phyloP scores from a whole-genome alignment of 2,113 vertebrate species.

The Eulemur rufifrons region DNA sequence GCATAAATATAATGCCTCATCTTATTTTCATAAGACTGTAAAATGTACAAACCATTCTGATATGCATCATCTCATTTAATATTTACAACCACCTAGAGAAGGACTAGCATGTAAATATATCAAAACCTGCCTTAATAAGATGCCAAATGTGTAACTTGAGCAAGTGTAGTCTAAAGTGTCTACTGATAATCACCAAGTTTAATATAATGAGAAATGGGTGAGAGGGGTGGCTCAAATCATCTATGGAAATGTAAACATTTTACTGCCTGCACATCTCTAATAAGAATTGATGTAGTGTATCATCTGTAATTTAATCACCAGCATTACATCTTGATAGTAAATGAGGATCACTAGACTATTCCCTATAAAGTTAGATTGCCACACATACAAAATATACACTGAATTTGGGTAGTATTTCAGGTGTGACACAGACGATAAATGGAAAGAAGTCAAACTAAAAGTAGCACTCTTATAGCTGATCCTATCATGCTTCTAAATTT shows the following conservation, averaged over 20 bases:
- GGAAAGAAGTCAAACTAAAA: conserved; percentile 69
- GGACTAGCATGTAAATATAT: not conserved
- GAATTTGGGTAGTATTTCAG: conserved; percentile 71
- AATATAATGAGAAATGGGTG: conserved; percentile 76
- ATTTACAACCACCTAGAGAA: conserved; percentile 41
- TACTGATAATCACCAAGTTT: conserved; percentile 78
- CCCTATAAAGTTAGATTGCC: conserved; percentile 79
- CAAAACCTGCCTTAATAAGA: conserved; percentile 13
- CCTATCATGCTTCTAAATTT: conserved; percentile 45
- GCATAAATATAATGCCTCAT: not conserved
- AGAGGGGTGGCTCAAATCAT: conserved; percentile 66
- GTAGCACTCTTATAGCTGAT: conserved; percentile 46
- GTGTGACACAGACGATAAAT: conserved; percentile 78
- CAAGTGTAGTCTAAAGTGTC: conserved; percentile 73
- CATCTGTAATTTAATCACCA: conserved; percentile 86
- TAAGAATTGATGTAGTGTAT: conserved; percentile 86
- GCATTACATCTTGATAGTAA: conserved; percentile 84
- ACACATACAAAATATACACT: conserved; percentile 67
- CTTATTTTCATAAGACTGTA: conserved; percentile 27
- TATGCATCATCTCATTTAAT: conserved; percentile 29
- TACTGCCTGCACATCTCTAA: conserved; percentile 81
- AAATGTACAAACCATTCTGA: not conserved
- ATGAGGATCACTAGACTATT: conserved; percentile 76
- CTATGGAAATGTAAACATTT: conserved; percentile 77
- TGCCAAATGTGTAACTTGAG: conserved; percentile 16